Percentiles rank a stretch among this genome's conserved stretches.
phyloP scores from a whole-genome alignment of 2,113 vertebrate species.

The Aegypius monachus region DNA sequence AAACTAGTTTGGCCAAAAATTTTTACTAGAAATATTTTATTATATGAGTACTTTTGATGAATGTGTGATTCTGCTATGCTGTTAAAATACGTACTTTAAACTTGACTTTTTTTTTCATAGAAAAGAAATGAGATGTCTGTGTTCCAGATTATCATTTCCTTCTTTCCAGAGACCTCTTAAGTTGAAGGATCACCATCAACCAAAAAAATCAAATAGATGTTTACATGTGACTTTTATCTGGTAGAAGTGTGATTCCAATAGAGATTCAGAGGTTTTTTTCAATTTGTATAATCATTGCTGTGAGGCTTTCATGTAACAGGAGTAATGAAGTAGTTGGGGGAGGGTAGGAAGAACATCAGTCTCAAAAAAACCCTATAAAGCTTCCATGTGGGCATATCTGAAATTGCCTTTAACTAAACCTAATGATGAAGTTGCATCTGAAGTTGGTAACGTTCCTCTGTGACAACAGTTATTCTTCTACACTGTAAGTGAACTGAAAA shows the following conservation, averaged over 20 bases:
- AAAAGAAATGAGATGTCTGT: background rate
- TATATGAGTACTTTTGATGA: background rate
- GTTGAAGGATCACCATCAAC: background rate
- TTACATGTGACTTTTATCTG: background rate
- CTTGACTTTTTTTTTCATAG: background rate
- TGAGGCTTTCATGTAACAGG: background rate
- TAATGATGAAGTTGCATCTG: background rate
- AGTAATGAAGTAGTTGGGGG: background rate
- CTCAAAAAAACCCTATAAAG: background rate
- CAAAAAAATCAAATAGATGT: background rate
- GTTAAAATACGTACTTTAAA: background rate
- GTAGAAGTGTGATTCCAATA: background rate
- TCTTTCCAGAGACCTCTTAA: background rate
- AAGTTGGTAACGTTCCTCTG: background rate
- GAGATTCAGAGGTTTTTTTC: background rate
- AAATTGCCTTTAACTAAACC: background rate
- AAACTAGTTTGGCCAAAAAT: background rate
- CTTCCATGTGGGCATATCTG: background rate
- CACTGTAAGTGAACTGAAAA: background rate
- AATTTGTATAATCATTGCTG: background rate
- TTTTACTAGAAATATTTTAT: background rate
- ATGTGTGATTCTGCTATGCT: background rate
- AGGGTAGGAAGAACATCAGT: background rate
- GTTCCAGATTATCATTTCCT: background rate
- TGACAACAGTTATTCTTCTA: background rate